Conservation (phyloP, 1,140 invertebrate genomes). For the Kradibia gibbosae region DNA sequence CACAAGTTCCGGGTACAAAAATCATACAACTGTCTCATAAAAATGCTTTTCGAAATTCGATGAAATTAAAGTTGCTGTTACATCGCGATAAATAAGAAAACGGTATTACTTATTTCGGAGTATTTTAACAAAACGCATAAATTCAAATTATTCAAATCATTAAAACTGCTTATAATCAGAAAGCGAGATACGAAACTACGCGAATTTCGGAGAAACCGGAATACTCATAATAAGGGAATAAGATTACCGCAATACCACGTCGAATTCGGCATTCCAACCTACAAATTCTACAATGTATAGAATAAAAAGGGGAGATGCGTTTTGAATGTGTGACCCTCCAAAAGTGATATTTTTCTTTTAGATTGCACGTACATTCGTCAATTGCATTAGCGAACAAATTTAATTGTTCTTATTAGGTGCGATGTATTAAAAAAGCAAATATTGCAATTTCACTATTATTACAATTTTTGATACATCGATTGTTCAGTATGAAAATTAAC, state of each 20-base stretch:
- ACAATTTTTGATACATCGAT: too few relatives aligned
- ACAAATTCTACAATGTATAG: too few relatives aligned
- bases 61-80: not conserved
- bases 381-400: too few relatives aligned
- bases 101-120: not conserved
- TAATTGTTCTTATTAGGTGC: too few relatives aligned
- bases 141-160: constrained; percentile 35
- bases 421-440: too few relatives aligned
- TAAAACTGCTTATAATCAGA: not conserved
- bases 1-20: constrained; percentile 55
- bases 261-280: too few relatives aligned
- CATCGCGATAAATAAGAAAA: not conserved
- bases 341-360: too few relatives aligned
- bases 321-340: too few relatives aligned
- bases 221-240: not conserved
- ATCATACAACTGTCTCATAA: constrained; percentile 29
- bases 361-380: too few relatives aligned
- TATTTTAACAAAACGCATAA: not conserved
- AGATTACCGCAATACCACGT: not conserved
- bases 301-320: not conserved
- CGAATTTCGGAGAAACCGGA: not conserved
- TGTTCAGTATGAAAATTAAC: too few relatives aligned
- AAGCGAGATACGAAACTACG: not conserved
- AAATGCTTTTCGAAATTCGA: not conserved
- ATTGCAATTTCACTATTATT: too few relatives aligned